Evolutionary conservation across 1,140 invertebrate species (phyloP).

Genomic region (Drosophila azteca): DNA sequence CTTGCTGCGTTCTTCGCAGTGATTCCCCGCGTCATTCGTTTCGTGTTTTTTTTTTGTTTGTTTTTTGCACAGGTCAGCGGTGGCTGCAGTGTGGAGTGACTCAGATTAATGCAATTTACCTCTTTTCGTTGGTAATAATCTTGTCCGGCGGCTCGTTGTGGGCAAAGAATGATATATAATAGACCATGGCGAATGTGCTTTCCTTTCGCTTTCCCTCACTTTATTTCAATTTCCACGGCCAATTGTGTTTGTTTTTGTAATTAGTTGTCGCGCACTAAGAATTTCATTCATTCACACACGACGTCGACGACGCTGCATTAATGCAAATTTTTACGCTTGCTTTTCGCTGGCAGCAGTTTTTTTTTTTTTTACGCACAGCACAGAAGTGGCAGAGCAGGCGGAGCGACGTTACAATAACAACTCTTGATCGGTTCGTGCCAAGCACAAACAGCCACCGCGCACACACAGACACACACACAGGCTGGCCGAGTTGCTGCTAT

Average conservation of each 20-base stretch:
- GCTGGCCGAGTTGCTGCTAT: conserved; percentile 36
- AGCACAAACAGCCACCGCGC: conserved; percentile 68
- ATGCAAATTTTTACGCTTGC: conserved; percentile 74
- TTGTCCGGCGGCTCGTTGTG: conserved; percentile 78
- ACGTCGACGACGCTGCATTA: conserved; percentile 51
- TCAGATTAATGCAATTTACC: conserved; percentile 59
- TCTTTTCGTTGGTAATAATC: conserved; percentile 69
- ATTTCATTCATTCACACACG: conserved; percentile 69
- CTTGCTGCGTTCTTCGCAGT: conserved; percentile 6
- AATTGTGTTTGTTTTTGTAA: conserved; percentile 72
- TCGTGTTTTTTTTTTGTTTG: conserved; percentile 23
- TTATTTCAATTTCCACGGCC: conserved; percentile 44
- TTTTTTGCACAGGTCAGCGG: conserved; percentile 22
- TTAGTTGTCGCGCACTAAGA: conserved; percentile 54
- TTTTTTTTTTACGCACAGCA: conserved; percentile 70
- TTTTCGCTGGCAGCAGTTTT: conserved; percentile 39
- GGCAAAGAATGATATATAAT: conserved; percentile 76
- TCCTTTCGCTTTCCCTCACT: conserved; percentile 12
- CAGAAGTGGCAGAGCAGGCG: conserved; percentile 36
- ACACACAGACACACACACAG: conserved; percentile 35
- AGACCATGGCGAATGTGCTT: conserved; percentile 63
- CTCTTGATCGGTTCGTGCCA: conserved; percentile 68
- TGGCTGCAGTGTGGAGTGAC: conserved; percentile 32
- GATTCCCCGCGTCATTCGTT: conserved; percentile 20
- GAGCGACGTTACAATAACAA: conserved; percentile 27